These are phyloP conservation scores for Sinocyclocheilus grahami DNA, from an alignment of 2,113 vertebrate species.

Conservation along the genomic window DNA sequence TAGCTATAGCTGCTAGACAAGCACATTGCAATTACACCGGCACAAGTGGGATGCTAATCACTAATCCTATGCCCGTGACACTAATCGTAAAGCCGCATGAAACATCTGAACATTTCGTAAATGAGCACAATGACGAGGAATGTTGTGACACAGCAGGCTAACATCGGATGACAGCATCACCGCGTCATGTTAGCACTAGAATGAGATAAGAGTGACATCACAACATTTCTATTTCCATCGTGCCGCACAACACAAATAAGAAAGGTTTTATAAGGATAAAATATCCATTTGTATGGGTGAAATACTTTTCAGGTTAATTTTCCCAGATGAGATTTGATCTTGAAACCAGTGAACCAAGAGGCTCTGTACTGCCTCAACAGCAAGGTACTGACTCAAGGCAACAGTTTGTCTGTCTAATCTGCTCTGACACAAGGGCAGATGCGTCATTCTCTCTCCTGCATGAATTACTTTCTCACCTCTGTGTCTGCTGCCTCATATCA, in stretches of 20 bases:
- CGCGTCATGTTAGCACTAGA: neutral
- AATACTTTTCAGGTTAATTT: conserved; percentile 33
- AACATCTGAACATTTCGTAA: conserved; percentile 10
- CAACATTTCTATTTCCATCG: too few species aligned
- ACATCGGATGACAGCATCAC: neutral
- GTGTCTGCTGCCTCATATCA: neutral
- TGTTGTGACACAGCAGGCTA: neutral
- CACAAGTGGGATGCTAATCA: conserved; percentile 16
- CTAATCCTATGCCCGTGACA: conserved; percentile 18
- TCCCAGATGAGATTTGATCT: conserved; percentile 1
- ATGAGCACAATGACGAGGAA: neutral
- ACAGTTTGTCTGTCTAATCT: conserved; percentile 31
- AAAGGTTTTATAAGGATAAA: neutral
- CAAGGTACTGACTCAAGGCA: conserved; percentile 20
- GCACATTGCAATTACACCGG: conserved; percentile 31
- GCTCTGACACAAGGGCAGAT: conserved; percentile 19
- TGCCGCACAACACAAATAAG: conserved; percentile 4
- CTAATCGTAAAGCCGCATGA: conserved; percentile 19
- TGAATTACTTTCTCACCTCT: conserved; percentile 12
- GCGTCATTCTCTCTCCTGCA: conserved; percentile 21
- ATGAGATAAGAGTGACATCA: neutral
- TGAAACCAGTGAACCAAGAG: neutral
- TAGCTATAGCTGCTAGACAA: conserved; percentile 21
- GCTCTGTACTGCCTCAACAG: neutral
- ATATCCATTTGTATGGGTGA: neutral